Base-by-base conservation (phyloP, 2,797 vertebrate species). In the Rhynchotus rufescens region DNA sequence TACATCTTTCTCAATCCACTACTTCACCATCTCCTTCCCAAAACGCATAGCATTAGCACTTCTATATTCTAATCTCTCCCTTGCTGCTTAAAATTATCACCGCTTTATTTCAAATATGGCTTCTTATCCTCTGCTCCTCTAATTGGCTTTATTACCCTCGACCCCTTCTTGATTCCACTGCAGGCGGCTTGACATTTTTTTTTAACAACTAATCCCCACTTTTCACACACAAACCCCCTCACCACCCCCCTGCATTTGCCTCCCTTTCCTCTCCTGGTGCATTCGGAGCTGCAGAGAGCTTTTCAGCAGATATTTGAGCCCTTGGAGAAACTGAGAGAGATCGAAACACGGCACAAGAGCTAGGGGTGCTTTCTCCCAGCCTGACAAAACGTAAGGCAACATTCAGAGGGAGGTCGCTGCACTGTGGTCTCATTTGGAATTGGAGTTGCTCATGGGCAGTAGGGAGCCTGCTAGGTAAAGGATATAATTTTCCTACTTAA, bases 71-170 rank as follows among this genome's bases (percentile, higher is more conserved):
- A 96, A 96, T 96, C 91, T 97, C 84, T 92, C 91, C 90, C 95
- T 97, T 96, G 87, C 96, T 97, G 95, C 96, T 97, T 97, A 96
- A 97, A 97, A 97, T 97, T 95, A 97, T 97, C 96, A 97, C 95
- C 96, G 89, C 84, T 96, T 97, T 96, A 95, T 96, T 97, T 97
- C 82, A 96, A 97, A 97, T 96, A 94, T 95, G 94, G 77, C 80
- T 97, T 94, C 93, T 97, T 97, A 96, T 95, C 90, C 96, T 96
- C 96, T 92, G 84, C 95, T 94, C 65, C 12, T 57, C 92, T 97
- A 97, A 97, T 96, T 97, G 96, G 82, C 92, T 97, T 97, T 97
- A 96, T 97, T 98, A 96, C 84, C 86, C 76, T 95, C 62, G 71
- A 97, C 95, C 92, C 67, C 64, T 95, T 96, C 95, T 96, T 96